Base-by-base conservation (phyloP, 2,797 vertebrate genomes). In the Pangasius djambal region DNA sequence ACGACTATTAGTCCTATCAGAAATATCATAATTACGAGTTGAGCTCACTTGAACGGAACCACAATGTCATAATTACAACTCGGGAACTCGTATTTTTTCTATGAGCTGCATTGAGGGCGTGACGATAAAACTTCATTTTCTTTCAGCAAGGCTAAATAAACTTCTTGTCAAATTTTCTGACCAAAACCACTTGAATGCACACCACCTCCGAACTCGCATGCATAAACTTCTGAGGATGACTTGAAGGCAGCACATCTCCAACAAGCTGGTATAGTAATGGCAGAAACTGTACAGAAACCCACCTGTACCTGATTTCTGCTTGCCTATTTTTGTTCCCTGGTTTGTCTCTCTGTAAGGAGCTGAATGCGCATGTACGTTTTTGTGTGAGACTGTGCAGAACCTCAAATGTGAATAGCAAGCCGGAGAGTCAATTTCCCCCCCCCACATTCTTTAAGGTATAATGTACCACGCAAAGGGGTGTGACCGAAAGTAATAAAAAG, bases 401-500 rank as follows among this genome's bases (percentile, higher is more conserved):
- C 81, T 28, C 31, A 82, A 61, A 61, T 40, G 6, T 55, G 31
- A 61, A 61, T 3, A 25, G 57, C 34, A 44, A n/a, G 22, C 63
- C 44, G 57, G 37, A 63, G 44, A 40, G 20, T 25, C 16, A 22
- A 4, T 37, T 5, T 25, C 20, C 12, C 3, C 37, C 8, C 13
- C 10, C 44, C 72, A 16, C 72, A 16, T 28, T 61, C 31, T 52
- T 52, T 6, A 10, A 31, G 61, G 16, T 69, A 69, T 84, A 69
- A n/a, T 31, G 40, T 50, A 2, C 63, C n/a, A 25, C 0, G 16
- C 83, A 69, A 50, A 67, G 5, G 28, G 40, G 25, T 69, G 22
- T 50, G n/a, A 85, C 44, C 15, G 18, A 52, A 69, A 84, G 44
- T 69, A 69, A 84, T 50, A 18, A 31, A 52, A 69, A 84, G 82